A percentile compares a stretch with the other conserved stretches of the same genome.
phyloP scores from a whole-genome alignment of 2,113 vertebrate genomes.

The Formicarius rufipectus region DNA sequence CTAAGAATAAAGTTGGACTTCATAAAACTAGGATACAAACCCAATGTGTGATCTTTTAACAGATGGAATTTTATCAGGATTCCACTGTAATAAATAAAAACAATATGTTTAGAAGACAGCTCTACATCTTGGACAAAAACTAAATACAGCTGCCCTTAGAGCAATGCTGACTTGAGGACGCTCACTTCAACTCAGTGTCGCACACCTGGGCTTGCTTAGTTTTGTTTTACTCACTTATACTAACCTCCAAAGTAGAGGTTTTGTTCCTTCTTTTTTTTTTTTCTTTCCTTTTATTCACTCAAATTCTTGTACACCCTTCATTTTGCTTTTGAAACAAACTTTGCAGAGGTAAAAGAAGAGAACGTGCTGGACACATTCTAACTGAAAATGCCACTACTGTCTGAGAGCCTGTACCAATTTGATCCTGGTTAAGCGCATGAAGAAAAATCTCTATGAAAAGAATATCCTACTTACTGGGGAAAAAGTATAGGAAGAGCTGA shows the following conservation, averaged over 20 bases:
- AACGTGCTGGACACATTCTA: background rate
- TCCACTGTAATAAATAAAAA: slow-evolving; percentile 63
- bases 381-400: slow-evolving; percentile 13
- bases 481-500: background rate
- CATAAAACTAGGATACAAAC: slow-evolving; percentile 61
- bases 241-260: background rate
- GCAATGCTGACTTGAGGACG: background rate
- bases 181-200: background rate
- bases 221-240: background rate
- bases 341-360: background rate
- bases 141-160: slow-evolving; percentile 39
- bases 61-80: slow-evolving; percentile 44
- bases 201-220: slow-evolving; percentile 28
- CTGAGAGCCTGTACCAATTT: slow-evolving; percentile 6
- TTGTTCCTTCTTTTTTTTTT: background rate
- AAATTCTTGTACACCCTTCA: background rate
- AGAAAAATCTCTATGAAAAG: background rate
- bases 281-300: background rate
- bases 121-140: slow-evolving; percentile 39
- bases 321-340: slow-evolving; percentile 27
- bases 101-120: slow-evolving; percentile 54
- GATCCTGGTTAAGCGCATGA: background rate
- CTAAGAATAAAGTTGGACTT: slow-evolving; percentile 59
- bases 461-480: background rate
- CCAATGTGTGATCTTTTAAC: slow-evolving; percentile 64